Evolutionary conservation across 2,888 invertebrate species (phyloP).

Genomic region (Hypolimnas misippus): DNA sequence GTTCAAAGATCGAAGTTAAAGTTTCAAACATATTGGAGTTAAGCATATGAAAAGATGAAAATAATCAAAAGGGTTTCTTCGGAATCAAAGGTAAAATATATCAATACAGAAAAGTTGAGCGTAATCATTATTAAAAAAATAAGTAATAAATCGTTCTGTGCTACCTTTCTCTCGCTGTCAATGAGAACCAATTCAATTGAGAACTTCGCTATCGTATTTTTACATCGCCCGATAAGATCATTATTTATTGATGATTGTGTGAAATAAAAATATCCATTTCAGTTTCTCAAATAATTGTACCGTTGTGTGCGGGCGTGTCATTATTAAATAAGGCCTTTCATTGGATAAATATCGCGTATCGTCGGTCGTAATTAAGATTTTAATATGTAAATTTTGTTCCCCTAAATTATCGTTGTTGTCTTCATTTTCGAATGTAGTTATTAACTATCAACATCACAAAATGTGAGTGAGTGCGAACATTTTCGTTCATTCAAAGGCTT

Average conservation of each 20-base stretch:
- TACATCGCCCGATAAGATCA: constrained; percentile 36
- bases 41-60: neutral
- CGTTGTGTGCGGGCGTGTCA: constrained; percentile 35
- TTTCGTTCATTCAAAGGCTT: too few relatives aligned
- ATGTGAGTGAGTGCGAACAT: too few relatives aligned
- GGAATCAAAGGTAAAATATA: neutral
- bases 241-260: constrained; percentile 42
- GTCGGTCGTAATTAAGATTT: neutral
- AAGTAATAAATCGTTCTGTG: constrained; percentile 16
- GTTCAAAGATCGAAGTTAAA: too few relatives aligned
- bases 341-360: neutral
- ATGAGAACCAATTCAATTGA: constrained; percentile 37
- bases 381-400: neutral
- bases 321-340: constrained; percentile 14
- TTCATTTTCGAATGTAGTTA: constrained; percentile 2
- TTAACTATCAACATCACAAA: neutral
- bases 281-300: constrained; percentile 38
- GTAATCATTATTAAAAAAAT: constrained; percentile 22
- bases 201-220: constrained; percentile 36
- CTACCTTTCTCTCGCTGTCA: constrained; percentile 15
- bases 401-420: neutral
- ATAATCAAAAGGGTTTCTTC: neutral
- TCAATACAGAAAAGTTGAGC: neutral
- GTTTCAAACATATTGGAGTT: too few relatives aligned
- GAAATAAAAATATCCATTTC: constrained; percentile 41